Conservation (phyloP, 2,888 invertebrate species). For the Andrena hattorfiana region DNA sequence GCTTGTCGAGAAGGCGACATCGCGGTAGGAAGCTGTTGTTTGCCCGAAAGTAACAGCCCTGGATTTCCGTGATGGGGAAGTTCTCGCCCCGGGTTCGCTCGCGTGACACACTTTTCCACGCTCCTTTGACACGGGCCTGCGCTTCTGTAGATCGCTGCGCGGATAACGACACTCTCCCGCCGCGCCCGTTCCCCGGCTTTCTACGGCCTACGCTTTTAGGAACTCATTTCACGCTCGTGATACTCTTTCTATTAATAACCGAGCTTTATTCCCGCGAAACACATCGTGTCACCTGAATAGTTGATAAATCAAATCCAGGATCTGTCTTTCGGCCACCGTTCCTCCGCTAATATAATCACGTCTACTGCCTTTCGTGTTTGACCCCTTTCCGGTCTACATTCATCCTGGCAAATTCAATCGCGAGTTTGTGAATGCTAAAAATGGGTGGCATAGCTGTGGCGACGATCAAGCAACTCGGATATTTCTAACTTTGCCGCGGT, state of each 20-base stretch:
- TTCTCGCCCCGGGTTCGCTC: slow-evolving; percentile 51
- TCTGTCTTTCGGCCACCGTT: too few species aligned
- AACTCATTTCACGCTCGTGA: slow-evolving; percentile 70
- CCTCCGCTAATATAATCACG: too few species aligned
- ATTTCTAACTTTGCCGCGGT: too few species aligned
- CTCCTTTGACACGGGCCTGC: slow-evolving; percentile 60
- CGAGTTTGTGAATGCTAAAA: too few species aligned
- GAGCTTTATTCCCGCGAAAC: too few species aligned
- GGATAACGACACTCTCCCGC: slow-evolving; percentile 67
- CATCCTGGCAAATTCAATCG: too few species aligned
- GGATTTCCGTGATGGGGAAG: slow-evolving; percentile 52
- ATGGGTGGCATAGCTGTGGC: too few species aligned
- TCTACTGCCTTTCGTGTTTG: too few species aligned
- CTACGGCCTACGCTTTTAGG: slow-evolving; percentile 1
- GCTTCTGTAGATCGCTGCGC: slow-evolving; percentile 65
- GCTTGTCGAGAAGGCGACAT: slow-evolving; percentile 29
- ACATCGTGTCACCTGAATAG: too few species aligned
- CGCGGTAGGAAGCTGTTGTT: slow-evolving; percentile 19
- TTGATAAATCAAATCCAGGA: too few species aligned
- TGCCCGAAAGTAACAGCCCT: slow-evolving; percentile 42
- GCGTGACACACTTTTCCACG: slow-evolving; percentile 72
- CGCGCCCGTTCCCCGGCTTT: background rate
- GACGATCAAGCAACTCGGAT: too few species aligned
- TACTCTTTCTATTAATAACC: slow-evolving; percentile 32
- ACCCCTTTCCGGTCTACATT: too few species aligned